Conservation (phyloP, 2,888 invertebrate species). For the Pristionchus maxplancki region DNA sequence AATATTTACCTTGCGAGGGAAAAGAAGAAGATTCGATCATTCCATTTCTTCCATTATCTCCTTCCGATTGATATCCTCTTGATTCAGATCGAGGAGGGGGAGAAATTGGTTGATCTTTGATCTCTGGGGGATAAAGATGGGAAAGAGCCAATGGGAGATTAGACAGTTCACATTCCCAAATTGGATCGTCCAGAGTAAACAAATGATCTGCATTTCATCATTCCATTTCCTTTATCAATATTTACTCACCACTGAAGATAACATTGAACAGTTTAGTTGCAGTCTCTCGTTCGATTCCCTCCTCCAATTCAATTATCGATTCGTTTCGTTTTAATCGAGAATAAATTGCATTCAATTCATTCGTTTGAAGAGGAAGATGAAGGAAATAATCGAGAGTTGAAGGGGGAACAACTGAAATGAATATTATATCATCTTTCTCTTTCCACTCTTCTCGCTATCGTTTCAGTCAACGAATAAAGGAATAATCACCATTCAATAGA, state of each 20-base stretch:
- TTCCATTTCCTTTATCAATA: background rate
- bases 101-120: constrained; percentile 1
- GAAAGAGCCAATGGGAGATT: background rate
- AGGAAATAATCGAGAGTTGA: constrained; percentile 38
- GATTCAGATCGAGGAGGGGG: constrained; percentile 28
- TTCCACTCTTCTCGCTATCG: background rate
- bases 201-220: constrained; percentile 45
- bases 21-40: background rate
- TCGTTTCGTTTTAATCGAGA: background rate
- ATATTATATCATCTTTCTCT: background rate
- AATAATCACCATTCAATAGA: constrained; percentile 36
- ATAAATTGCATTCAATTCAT: background rate
- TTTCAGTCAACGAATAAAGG: background rate
- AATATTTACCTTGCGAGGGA: constrained; percentile 44
- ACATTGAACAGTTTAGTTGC: constrained; percentile 11
- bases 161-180: background rate
- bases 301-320: background rate
- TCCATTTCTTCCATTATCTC: constrained; percentile 13
- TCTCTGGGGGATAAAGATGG: constrained; percentile 24
- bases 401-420: constrained; percentile 7
- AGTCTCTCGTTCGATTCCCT: background rate
- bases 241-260: background rate
- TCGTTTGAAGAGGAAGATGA: background rate
- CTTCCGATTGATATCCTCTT: constrained; percentile 50
- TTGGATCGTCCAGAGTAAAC: constrained; percentile 12